Conservation (phyloP, 2,113 vertebrate species). For the Beaufortia kweichowensis region DNA sequence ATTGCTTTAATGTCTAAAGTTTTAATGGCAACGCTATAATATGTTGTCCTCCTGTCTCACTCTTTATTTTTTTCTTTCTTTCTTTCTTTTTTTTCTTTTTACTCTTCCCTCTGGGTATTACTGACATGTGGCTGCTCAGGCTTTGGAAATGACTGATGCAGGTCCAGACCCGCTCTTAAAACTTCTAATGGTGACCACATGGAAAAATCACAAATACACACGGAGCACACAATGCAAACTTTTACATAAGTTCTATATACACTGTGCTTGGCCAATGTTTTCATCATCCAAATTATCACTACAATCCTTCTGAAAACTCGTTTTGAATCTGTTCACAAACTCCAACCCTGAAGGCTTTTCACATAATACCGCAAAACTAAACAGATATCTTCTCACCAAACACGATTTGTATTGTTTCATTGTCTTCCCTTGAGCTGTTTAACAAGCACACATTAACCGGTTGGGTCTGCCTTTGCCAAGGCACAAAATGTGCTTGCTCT, state of each 20-base stretch:
- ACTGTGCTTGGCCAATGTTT: conserved; percentile 45
- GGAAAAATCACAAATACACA: conserved; percentile 69
- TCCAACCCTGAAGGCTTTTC: not conserved
- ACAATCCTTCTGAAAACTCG: conserved; percentile 45
- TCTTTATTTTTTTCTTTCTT: conserved; percentile 25
- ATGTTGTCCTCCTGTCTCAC: not conserved
- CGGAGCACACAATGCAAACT: conserved; percentile 46
- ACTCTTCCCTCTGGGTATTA: conserved; percentile 29
- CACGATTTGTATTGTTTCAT: conserved; percentile 53
- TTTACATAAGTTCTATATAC: conserved; percentile 56
- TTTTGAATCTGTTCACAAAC: not conserved
- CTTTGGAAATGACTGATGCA: conserved; percentile 66
- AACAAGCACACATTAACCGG: conserved; percentile 51
- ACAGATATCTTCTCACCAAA: conserved; percentile 58
- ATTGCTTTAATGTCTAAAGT: conserved; percentile 3
- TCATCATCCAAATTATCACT: conserved; percentile 62
- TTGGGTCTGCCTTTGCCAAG: conserved; percentile 36
- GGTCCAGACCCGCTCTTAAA: conserved; percentile 69
- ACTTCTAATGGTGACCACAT: conserved; percentile 70
- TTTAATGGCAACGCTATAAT: not conserved
- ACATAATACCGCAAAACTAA: conserved; percentile 28
- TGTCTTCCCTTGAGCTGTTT: conserved; percentile 39
- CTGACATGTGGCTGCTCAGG: conserved; percentile 57
- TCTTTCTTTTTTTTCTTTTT: conserved; percentile 20
- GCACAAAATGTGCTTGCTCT: conserved; percentile 49